These are phyloP conservation scores for Epirrhoe tristata DNA, from an alignment of 2,888 invertebrate species.

Conservation along the genomic window DNA sequence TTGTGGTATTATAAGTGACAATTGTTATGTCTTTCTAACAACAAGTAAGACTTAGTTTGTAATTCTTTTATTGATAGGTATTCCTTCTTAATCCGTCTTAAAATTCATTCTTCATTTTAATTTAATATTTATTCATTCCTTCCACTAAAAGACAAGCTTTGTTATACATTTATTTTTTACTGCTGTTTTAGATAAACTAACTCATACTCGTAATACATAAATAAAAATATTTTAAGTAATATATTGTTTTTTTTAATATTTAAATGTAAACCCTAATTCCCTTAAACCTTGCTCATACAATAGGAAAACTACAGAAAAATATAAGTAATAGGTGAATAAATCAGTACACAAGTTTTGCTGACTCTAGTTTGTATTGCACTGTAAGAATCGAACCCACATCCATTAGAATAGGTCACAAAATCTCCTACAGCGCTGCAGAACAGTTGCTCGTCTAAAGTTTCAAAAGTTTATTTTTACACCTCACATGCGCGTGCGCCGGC, in stretches of 20 bases:
- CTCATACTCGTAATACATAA: background rate
- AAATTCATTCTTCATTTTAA: constrained; percentile 44
- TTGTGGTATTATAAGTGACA: too few relatives aligned
- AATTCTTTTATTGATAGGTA: constrained; percentile 16
- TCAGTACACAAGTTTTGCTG: too few relatives aligned
- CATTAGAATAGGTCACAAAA: background rate
- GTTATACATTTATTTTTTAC: constrained; percentile 57
- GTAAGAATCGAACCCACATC: background rate
- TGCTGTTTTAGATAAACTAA: constrained; percentile 43
- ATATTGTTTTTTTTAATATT: background rate
- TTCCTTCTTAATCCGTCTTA: constrained; percentile 30
- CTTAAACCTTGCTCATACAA: too few relatives aligned
- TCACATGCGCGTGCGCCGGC: constrained; percentile 46
- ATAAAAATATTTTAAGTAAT: constrained; percentile 4
- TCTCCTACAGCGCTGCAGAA: constrained; percentile 9
- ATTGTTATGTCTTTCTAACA: too few relatives aligned
- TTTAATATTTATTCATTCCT: constrained; percentile 71
- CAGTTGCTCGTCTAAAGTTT: constrained; percentile 44
- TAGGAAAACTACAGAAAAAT: too few relatives aligned
- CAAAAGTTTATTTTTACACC: constrained; percentile 60
- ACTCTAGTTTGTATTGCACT: background rate
- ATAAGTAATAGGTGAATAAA: too few relatives aligned
- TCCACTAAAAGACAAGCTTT: constrained; percentile 72
- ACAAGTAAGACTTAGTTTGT: background rate
- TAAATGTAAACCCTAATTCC: background rate